Base-by-base conservation (phyloP, 2,888 invertebrate genomes). In the Campopleginae sp. region DNA sequence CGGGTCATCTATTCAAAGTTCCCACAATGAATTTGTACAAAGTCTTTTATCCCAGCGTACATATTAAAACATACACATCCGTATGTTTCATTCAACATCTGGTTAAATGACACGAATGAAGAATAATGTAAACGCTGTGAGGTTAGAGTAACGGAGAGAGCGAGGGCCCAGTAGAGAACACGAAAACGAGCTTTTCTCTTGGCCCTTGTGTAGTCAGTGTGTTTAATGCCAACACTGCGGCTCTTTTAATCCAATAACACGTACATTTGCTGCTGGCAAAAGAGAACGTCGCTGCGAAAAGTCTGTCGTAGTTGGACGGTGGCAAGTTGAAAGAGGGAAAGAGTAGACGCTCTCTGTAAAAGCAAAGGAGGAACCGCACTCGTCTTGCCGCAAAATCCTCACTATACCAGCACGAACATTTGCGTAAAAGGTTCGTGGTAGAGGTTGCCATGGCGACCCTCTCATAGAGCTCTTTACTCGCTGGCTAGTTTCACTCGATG, bases 311-410 rank as follows among this genome's bases (percentile, higher is more conserved):
- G 81, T 72, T 66, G 65, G 23, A 17, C 23, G 42, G 27, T n/a
- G 80, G 46, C 14, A 65, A 82, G 78, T 70, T 74, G 75, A 74
- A 84, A 86, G 86, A 84, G 82, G 44, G 33, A 12, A 81, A 75
- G 78, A 44, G 38, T 3, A 44, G 74, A 12, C 14, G 46, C 12
- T 19, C 85, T 85, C 82, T 72, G 87, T 66, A 85, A 85, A 82
- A 80, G 82, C 75, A 80, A 81, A 80, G 83, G 85, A 86, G 86
- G 86, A 88, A 88, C 80, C 88, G 89, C 61, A 81, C 71, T 80
- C 82, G 82, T 80, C 76, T 44, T 72, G 82, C 81, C 86, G 65
- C 86, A 86, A 87, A 89, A 88, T 89, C 88, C 89, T 90, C 89
- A 88, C 87, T 80, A 87, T 81, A 78, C 44, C 84, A 85, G 85